Evolutionary conservation across 2,113 vertebrate genomes (phyloP).

Genomic region (Montifringilla adamsi): DNA sequence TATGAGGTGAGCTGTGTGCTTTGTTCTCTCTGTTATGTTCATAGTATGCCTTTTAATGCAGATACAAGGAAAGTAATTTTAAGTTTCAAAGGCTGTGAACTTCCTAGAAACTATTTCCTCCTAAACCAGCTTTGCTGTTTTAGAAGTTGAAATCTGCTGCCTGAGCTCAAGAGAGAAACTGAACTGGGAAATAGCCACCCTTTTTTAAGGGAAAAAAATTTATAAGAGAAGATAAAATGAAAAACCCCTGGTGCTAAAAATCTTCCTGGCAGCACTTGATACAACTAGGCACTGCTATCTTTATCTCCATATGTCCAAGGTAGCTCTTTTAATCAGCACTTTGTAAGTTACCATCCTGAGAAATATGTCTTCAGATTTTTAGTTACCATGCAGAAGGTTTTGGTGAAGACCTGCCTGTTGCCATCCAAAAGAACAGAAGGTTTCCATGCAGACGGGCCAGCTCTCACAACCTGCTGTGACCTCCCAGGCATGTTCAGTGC

Average conservation of each 20-base stretch:
- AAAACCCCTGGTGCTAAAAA: neutral
- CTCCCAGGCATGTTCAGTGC: neutral
- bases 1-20: slow-evolving; percentile 82
- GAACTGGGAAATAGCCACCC: slow-evolving; percentile 22
- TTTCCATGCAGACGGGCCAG: neutral
- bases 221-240: neutral
- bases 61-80: neutral
- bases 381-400: neutral
- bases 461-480: neutral
- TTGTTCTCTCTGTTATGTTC: neutral
- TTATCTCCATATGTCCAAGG: slow-evolving; percentile 23
- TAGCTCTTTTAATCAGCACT: slow-evolving; percentile 48
- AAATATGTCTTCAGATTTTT: slow-evolving; percentile 13
- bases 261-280: slow-evolving; percentile 35
- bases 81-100: neutral
- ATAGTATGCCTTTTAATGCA: neutral
- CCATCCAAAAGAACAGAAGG: neutral
- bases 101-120: slow-evolving; percentile 7
- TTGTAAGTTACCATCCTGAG: slow-evolving; percentile 31
- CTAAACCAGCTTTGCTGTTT: neutral
- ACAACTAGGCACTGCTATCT: slow-evolving; percentile 23
- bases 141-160: slow-evolving; percentile 37
- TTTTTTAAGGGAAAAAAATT: neutral
- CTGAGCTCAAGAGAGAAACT: slow-evolving; percentile 47
- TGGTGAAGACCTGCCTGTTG: neutral